A percentile compares a stretch with the other conserved stretches of the same genome.
These are phyloP conservation scores for Alcedo quadribrachys DNA, from an alignment of 2,797 vertebrate species.

Conservation along the genomic window DNA sequence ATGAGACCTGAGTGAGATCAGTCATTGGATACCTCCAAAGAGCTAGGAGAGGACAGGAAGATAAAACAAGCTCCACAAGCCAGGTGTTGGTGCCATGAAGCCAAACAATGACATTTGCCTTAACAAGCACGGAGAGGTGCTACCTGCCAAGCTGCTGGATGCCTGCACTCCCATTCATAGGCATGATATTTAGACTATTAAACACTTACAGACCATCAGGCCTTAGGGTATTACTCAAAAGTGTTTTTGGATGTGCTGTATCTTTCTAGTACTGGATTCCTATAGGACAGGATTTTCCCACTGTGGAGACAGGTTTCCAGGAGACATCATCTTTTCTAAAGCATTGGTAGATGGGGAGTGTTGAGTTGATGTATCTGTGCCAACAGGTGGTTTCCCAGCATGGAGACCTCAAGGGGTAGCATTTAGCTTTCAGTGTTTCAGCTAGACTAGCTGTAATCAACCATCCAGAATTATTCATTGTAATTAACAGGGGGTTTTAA, in stretches of 20 bases:
- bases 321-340: background rate
- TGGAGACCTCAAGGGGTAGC: background rate
- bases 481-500: background rate
- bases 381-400: background rate
- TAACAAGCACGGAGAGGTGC: background rate
- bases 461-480: too few relatives aligned
- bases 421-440: background rate
- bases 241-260: background rate
- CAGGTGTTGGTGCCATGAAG: background rate
- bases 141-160: background rate
- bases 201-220: background rate
- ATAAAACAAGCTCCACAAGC: background rate
- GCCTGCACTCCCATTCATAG: background rate
- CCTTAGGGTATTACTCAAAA: background rate
- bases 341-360: background rate
- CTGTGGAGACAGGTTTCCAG: background rate
- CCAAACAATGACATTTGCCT: background rate
- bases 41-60: conserved; percentile 2
- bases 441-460: background rate
- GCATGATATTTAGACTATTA: background rate
- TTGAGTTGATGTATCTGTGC: background rate
- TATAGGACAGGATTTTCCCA: background rate
- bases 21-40: background rate
- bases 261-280: background rate
- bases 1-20: background rate